These are phyloP conservation scores for Caiman crocodilus DNA, from an alignment of 2,797 vertebrate genomes.

Conservation along the genomic window DNA sequence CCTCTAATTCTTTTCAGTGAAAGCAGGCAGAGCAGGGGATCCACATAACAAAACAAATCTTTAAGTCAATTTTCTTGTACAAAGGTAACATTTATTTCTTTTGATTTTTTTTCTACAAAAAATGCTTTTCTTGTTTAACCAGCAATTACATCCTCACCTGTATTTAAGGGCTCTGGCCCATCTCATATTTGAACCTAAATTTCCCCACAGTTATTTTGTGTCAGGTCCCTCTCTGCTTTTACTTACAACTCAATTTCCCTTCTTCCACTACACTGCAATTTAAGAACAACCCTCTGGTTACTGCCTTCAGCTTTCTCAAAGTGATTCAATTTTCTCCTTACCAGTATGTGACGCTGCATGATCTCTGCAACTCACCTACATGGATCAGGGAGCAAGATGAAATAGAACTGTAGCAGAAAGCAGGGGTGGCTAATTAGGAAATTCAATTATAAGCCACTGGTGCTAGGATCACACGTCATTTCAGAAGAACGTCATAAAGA, in stretches of 20 bases:
- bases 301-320: background rate
- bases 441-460: background rate
- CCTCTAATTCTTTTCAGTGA: background rate
- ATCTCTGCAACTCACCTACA: background rate
- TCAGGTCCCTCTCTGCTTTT: background rate
- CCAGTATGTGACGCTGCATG: background rate
- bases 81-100: background rate
- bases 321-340: background rate
- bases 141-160: background rate
- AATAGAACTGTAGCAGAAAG: background rate
- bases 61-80: background rate
- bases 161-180: fast-evolving
- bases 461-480: background rate
- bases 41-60: background rate
- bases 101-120: background rate
- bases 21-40: background rate
- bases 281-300: background rate
- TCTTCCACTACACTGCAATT: background rate
- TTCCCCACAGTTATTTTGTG: background rate
- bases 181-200: background rate
- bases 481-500: background rate
- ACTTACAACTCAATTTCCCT: background rate
- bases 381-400: background rate
- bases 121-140: background rate
- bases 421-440: background rate